phyloP scores from a whole-genome alignment of 2,113 vertebrate genomes.

The Heloderma charlesbogerti region DNA sequence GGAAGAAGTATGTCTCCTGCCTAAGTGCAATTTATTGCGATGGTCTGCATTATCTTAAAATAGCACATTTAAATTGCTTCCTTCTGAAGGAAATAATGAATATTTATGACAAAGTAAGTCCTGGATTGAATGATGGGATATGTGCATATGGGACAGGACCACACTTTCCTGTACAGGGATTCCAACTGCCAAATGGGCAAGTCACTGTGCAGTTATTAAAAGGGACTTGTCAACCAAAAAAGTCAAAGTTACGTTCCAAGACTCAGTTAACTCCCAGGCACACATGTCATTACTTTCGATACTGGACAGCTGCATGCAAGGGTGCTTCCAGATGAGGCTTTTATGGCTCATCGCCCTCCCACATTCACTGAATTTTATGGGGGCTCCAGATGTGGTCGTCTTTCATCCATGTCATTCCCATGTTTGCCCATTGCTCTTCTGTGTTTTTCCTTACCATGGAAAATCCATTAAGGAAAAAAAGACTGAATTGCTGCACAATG shows the following conservation, averaged over 20 bases:
- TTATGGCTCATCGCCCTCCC: too few relatives aligned
- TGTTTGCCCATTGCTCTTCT: too few relatives aligned
- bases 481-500: too few relatives aligned
- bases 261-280: neutral
- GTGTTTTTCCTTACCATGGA: too few relatives aligned
- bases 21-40: neutral
- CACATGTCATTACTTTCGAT: neutral
- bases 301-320: neutral
- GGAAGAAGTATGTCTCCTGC: slow-evolving; percentile 79
- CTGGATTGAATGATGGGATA: neutral
- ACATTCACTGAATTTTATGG: too few relatives aligned
- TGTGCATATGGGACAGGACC: neutral
- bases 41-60: slow-evolving; percentile 25
- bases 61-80: slow-evolving; percentile 8
- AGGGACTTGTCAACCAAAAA: neutral
- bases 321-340: too few relatives aligned
- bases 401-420: too few relatives aligned
- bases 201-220: neutral
- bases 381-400: too few relatives aligned
- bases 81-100: slow-evolving; percentile 29
- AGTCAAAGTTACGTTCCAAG: neutral
- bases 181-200: neutral
- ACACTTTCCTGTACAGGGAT: neutral
- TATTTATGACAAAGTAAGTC: neutral
- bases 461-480: too few relatives aligned